Conservation (phyloP, 2,113 vertebrate genomes). For the Peromyscus polionotus region DNA sequence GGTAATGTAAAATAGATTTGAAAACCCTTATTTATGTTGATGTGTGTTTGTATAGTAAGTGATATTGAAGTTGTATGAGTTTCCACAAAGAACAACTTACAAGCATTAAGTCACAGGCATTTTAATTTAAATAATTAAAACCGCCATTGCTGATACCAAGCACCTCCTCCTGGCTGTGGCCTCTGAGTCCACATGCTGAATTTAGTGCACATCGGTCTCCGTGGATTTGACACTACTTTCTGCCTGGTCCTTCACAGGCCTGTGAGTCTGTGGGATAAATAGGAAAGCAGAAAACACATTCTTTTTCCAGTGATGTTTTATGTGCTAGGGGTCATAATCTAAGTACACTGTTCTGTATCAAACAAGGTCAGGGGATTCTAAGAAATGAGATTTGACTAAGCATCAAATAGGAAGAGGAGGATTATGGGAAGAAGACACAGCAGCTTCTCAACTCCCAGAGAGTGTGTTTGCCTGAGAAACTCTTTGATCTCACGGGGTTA, state of each 20-base stretch:
- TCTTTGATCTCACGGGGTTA: constrained; percentile 47
- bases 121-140: background rate
- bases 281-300: background rate
- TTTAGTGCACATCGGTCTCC: constrained; percentile 25
- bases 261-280: background rate
- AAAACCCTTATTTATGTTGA: background rate
- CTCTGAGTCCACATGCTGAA: background rate
- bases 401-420: background rate
- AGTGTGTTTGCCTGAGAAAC: background rate
- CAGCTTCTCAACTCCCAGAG: background rate
- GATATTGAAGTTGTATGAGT: background rate
- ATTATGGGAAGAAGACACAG: background rate
- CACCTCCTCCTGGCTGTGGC: background rate
- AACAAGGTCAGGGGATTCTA: background rate
- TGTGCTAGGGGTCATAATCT: too few species aligned
- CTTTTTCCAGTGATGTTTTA: background rate
- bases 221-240: background rate
- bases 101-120: background rate
- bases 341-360: background rate
- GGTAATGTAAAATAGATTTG: background rate
- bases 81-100: background rate
- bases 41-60: background rate
- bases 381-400: background rate
- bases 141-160: background rate
- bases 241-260: background rate